These are phyloP conservation scores for Micrasema longulum DNA, from an alignment of 1,140 invertebrate species.

Conservation along the genomic window DNA sequence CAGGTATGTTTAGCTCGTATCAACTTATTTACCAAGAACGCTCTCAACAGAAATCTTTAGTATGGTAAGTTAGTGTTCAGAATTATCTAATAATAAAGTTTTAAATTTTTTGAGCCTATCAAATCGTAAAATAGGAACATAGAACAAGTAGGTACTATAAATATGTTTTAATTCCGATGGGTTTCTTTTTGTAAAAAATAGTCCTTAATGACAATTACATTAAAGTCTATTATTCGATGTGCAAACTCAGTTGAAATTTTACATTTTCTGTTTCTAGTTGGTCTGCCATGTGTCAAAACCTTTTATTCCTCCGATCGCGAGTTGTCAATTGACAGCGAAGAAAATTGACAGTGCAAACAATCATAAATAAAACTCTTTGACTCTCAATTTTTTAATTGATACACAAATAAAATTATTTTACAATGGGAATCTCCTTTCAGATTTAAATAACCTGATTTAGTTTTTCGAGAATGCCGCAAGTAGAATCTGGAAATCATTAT, in stretches of 20 bases:
- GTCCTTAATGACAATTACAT: background rate
- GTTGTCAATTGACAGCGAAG: too few species aligned
- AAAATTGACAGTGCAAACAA: background rate
- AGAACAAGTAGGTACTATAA: too few species aligned
- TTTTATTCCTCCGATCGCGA: too few species aligned
- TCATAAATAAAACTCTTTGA: background rate
- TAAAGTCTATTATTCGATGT: background rate
- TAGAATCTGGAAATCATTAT: conserved; percentile 19
- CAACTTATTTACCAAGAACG: too few species aligned
- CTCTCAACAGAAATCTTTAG: too few species aligned
- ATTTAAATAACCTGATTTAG: too few species aligned
- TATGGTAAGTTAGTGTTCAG: too few species aligned
- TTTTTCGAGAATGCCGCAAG: conserved; percentile 14
- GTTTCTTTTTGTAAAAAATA: background rate
- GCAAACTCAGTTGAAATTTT: background rate
- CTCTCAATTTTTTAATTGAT: background rate
- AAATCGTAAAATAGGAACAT: too few species aligned
- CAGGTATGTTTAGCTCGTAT: too few species aligned
- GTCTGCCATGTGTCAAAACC: background rate
- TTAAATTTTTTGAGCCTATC: too few species aligned
- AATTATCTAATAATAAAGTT: too few species aligned
- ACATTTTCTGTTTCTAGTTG: background rate
- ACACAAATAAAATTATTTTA: conserved; percentile 1
- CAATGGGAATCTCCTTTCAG: background rate
- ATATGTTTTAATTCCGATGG: too few species aligned